These are phyloP conservation scores for Rhopalosiphum nymphaeae DNA, from an alignment of 2,888 invertebrate species.

Conservation along the genomic window DNA sequence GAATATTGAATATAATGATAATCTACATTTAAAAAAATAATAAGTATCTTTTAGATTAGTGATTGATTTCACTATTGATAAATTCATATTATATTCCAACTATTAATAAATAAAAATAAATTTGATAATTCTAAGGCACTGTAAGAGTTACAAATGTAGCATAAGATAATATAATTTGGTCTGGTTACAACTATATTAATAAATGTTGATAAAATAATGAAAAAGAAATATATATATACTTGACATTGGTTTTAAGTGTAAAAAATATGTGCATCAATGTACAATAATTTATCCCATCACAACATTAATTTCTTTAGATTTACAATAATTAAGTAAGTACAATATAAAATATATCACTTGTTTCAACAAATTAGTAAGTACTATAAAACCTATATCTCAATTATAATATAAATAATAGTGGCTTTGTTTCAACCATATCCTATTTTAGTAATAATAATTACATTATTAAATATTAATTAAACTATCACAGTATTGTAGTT, in stretches of 20 bases:
- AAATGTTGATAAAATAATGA: not conserved
- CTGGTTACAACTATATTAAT: not conserved
- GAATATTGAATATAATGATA: not conserved
- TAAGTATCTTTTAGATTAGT: not conserved
- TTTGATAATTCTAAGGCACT: not conserved
- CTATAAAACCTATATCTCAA: not conserved
- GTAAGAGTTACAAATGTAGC: not conserved
- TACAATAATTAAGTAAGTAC: not conserved
- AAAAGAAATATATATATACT: not conserved
- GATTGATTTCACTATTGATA: not conserved
- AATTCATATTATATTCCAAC: not conserved
- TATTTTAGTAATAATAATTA: slow-evolving; percentile 11
- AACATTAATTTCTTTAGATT: not conserved
- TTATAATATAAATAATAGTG: not conserved
- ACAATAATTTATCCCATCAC: not conserved
- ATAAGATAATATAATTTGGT: not conserved
- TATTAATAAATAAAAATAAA: not conserved
- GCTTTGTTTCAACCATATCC: not conserved
- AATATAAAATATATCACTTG: not conserved
- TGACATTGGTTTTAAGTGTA: not conserved
- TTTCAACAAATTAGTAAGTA: not conserved
- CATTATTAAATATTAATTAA: not conserved
- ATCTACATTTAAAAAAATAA: not conserved
- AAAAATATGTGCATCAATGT: not conserved
- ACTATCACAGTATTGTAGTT: slow-evolving; percentile 38